Conservation (phyloP, 1,140 invertebrate species). For the Drosophila tani region DNA sequence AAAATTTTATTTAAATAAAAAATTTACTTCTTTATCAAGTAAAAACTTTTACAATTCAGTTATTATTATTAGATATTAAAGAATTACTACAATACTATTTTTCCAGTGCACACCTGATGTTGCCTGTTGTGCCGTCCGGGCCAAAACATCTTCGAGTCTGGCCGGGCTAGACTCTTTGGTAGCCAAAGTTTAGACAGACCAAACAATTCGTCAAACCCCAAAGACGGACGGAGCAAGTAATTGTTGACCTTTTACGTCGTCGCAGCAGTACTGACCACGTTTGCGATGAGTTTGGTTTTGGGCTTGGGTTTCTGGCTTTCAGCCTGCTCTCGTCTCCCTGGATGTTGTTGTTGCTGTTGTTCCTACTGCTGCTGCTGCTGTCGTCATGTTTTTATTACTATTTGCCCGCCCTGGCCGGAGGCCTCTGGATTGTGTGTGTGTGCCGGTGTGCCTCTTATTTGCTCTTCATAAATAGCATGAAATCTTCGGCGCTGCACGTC, state of each 20-base stretch:
- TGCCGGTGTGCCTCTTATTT: constrained; percentile 57
- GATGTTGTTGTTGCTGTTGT: constrained; percentile 43
- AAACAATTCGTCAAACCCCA: constrained; percentile 76
- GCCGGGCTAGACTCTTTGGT: constrained; percentile 77
- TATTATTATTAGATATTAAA: too few species aligned
- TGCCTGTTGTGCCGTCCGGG: constrained; percentile 41
- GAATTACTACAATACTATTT: not conserved
- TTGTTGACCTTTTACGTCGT: constrained; percentile 83
- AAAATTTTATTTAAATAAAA: too few species aligned
- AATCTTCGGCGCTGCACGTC: constrained; percentile 76
- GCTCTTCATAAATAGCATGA: constrained; percentile 82
- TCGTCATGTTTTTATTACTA: constrained; percentile 82
- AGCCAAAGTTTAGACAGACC: constrained; percentile 82
- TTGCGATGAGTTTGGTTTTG: constrained; percentile 20
- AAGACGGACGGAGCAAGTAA: constrained; percentile 68
- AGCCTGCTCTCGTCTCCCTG: constrained; percentile 31
- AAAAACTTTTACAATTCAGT: too few species aligned
- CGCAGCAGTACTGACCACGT: constrained; percentile 61
- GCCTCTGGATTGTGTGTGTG: constrained; percentile 29
- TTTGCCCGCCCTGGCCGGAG: constrained; percentile 71
- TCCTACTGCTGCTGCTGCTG: constrained; percentile 50
- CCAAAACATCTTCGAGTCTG: constrained; percentile 57
- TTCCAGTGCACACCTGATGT: constrained; percentile 16
- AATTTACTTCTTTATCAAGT: too few species aligned
- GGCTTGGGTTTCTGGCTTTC: constrained; percentile 31